A percentile compares a stretch with the other conserved stretches of the same genome.
Conservation (phyloP, 2,797 vertebrate species). For the Thamnophis elegans region DNA sequence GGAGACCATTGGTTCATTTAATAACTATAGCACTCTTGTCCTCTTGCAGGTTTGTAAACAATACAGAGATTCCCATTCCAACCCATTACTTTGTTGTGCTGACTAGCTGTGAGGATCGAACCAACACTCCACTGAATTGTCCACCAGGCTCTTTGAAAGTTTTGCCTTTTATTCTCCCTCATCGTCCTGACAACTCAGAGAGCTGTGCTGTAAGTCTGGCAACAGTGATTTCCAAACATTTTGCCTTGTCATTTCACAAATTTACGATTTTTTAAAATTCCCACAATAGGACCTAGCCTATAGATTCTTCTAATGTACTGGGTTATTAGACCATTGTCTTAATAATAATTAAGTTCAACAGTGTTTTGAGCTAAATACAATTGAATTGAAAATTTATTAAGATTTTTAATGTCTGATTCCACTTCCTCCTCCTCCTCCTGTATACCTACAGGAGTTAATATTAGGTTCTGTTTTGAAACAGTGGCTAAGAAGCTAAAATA, state of each 20-base stretch:
- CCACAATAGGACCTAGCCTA: background rate
- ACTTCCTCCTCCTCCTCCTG: background rate
- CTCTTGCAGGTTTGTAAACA: constrained; percentile 61
- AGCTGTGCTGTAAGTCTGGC: constrained; percentile 85
- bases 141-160: constrained; percentile 68
- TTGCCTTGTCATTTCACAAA: background rate
- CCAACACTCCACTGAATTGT: constrained; percentile 71
- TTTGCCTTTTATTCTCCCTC: constrained; percentile 85
- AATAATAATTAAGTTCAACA: background rate
- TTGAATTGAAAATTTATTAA: background rate
- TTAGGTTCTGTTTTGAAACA: background rate
- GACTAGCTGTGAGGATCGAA: constrained; percentile 80
- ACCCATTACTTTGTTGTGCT: constrained; percentile 93
- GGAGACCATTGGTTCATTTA: background rate
- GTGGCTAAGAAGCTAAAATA: background rate
- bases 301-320: background rate
- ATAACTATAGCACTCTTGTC: background rate
- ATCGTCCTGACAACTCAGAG: constrained; percentile 84
- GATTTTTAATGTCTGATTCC: background rate
- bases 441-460: background rate
- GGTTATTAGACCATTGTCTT: background rate
- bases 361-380: background rate
- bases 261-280: too few relatives aligned
- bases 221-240: background rate
- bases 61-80: constrained; percentile 74